Base-by-base conservation (phyloP, 1,140 invertebrate genomes). In the Pectinophora gossypiella region DNA sequence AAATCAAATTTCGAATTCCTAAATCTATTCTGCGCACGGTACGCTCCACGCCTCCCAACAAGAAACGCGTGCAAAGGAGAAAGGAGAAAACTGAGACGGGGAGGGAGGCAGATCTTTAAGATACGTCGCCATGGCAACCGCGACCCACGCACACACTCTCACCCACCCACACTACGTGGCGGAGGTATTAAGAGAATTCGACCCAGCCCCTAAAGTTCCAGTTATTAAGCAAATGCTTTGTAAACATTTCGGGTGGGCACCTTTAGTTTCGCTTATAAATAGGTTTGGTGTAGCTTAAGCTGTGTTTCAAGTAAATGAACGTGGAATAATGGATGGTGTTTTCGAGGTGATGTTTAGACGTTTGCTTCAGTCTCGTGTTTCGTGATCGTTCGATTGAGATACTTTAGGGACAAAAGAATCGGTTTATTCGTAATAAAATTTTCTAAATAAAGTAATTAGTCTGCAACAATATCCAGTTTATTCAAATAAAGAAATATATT, bases 141-240 rank as follows among this genome's bases (percentile, higher is more conserved):
- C 36, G 13, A 40, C 36, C 47, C 45, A 44, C 49, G 27, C 63
- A 68, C 61, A 59, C 63, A 58, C 22, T 7, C 20, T 36, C 59
- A 20, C 63, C 36, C 72, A 73, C 77, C 76, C 70, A 59, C 21
- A 22, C 35, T 19, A 19, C 23, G 49, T 62, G 61, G 53, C 19
- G 49, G 69, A 65, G 79, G 75, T 78, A 82, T 83, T 85, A 84
- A 67, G 76, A 85, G 76, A 81, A 85, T 85, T 77, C 73, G 65
- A 74, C 75, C 78, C 76, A 68, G 72, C 64, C 72, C 76, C 75
- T 66, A 62, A 84, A 86, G 73, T 86, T 86, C 80, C 76, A 75
- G 76, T 84, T 86, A 86, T 86, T 86, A 86, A 86, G 78, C 83
- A 84, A 86, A 86, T 86, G 83, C 78, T 86, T 81, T 67, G 83